Evolutionary conservation across 2,113 vertebrate species (phyloP).

Genomic region (Erythrocebus patas): DNA sequence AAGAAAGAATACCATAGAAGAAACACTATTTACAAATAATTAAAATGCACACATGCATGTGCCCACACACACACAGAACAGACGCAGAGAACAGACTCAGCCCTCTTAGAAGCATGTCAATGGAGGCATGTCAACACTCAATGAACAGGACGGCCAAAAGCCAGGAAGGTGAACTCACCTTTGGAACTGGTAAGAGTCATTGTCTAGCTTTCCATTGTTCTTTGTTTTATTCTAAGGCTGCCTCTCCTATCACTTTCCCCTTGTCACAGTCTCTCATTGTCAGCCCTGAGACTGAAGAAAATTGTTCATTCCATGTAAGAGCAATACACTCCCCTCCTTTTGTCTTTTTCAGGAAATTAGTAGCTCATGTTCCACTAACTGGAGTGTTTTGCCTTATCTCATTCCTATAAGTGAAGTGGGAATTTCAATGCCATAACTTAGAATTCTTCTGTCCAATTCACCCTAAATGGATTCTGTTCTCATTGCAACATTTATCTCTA

Average conservation of each 20-base stretch:
- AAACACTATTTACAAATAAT: background rate
- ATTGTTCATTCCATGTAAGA: constrained; percentile 33
- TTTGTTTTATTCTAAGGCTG: constrained; percentile 53
- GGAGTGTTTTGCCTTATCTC: constrained; percentile 63
- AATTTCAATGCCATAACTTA: constrained; percentile 66
- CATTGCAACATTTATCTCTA: constrained; percentile 53
- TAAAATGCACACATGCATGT: background rate
- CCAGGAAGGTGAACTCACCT: constrained; percentile 61
- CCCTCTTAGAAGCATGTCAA: background rate
- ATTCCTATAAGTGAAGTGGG: constrained; percentile 63
- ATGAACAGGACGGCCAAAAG: background rate
- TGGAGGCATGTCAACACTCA: background rate
- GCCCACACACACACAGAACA: background rate
- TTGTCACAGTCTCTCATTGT: constrained; percentile 56
- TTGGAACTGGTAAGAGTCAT: constrained; percentile 37
- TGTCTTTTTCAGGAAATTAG: constrained; percentile 67
- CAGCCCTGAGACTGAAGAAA: constrained; percentile 66
- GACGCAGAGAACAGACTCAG: background rate
- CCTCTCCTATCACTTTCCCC: constrained; percentile 69
- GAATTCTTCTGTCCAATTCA: constrained; percentile 50
- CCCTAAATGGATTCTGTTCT: constrained; percentile 48
- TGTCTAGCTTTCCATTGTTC: constrained; percentile 43
- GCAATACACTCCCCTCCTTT: constrained; percentile 44
- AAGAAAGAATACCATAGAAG: background rate
- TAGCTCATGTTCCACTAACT: constrained; percentile 66